These are phyloP conservation scores for Pelosia muscerda DNA, from an alignment of 2,888 invertebrate species.

Conservation along the genomic window DNA sequence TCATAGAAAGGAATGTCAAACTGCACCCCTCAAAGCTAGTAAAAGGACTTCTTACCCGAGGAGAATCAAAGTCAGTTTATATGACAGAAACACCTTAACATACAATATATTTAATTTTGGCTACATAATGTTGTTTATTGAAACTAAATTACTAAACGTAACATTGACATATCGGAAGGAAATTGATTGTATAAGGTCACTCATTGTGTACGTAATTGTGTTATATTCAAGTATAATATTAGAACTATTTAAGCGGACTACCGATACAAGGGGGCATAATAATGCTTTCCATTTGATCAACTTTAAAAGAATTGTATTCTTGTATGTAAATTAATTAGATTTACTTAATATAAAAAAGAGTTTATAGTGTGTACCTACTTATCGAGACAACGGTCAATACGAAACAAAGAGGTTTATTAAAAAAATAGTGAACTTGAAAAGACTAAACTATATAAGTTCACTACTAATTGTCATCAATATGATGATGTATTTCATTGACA, in stretches of 20 bases:
- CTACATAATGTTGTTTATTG: background rate
- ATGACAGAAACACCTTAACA: background rate
- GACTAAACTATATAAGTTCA: too few relatives aligned
- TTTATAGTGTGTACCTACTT: background rate
- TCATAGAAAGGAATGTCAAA: too few relatives aligned
- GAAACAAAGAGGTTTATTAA: too few relatives aligned
- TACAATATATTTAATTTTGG: background rate
- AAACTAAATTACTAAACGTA: background rate
- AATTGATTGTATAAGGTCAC: background rate
- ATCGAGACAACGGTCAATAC: background rate
- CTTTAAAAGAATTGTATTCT: background rate
- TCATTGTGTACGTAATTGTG: background rate
- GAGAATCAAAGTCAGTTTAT: background rate
- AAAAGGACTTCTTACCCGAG: too few relatives aligned
- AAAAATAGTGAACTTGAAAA: too few relatives aligned
- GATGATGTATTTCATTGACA: background rate
- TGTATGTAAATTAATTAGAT: background rate
- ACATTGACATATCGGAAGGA: background rate
- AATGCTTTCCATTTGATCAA: too few relatives aligned
- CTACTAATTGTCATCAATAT: background rate
- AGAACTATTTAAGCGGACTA: too few relatives aligned
- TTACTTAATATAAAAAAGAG: background rate
- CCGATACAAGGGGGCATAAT: too few relatives aligned
- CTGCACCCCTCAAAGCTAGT: too few relatives aligned
- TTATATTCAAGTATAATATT: background rate